These are phyloP conservation scores for Capreolus pygargus DNA, from an alignment of 2,113 vertebrate species.

Conservation along the genomic window DNA sequence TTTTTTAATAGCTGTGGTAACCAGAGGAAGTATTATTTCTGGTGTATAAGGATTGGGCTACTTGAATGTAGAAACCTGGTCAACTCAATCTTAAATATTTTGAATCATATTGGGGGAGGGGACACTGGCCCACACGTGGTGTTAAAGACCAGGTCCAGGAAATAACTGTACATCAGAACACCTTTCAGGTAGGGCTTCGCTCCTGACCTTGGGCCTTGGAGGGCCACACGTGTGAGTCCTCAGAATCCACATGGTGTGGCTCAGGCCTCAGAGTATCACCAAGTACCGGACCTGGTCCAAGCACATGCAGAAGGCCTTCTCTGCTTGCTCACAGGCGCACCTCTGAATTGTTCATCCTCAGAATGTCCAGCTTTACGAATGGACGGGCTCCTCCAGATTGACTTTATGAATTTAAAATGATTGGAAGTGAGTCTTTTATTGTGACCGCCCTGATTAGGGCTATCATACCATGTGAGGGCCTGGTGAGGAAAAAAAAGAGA, in stretches of 20 bases:
- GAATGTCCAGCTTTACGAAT: not conserved
- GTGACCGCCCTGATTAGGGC: not conserved
- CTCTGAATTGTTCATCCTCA: not conserved
- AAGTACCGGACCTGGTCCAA: not conserved
- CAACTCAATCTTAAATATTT: not conserved
- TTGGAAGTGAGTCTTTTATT: not conserved
- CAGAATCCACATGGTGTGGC: not conserved
- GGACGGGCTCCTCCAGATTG: not conserved
- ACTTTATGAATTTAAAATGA: not conserved
- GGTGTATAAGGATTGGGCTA: not conserved
- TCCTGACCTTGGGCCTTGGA: not conserved
- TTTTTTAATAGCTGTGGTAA: not conserved
- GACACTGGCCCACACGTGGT: fast-evolving
- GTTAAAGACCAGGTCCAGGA: not conserved
- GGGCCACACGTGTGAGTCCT: not conserved
- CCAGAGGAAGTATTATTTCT: not conserved
- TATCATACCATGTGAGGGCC: not conserved
- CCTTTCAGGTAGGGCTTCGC: not conserved
- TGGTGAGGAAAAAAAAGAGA: not conserved
- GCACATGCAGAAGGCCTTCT: not conserved
- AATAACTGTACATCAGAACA: not conserved
- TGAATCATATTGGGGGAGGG: not conserved
- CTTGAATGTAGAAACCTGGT: not conserved
- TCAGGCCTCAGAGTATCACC: not conserved
- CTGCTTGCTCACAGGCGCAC: not conserved